Conservation (phyloP, 2,113 vertebrate species). For the Pteronura brasiliensis region DNA sequence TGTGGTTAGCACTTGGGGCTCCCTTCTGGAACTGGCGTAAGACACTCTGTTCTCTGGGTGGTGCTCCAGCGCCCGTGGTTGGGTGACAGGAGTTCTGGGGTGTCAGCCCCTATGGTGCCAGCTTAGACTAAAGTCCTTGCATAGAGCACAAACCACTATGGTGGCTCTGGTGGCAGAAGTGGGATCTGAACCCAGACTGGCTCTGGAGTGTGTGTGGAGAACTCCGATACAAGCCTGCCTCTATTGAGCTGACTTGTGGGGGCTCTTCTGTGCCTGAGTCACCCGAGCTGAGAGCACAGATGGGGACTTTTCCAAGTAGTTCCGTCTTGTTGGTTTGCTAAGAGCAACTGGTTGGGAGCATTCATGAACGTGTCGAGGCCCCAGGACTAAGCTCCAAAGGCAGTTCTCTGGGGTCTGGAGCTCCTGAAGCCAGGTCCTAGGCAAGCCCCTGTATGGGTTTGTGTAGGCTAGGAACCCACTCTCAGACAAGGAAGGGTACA, state of each 20-base stretch:
- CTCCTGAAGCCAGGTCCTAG: too few species aligned
- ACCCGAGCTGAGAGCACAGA: background rate
- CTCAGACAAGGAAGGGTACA: too few species aligned
- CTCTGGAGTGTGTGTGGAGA: background rate
- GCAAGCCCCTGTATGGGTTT: background rate
- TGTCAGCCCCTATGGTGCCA: accelerated
- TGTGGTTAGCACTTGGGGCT: accelerated
- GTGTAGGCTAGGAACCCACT: background rate
- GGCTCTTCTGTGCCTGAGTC: background rate
- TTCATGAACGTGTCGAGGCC: background rate
- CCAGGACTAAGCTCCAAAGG: background rate
- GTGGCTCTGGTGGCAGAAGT: background rate
- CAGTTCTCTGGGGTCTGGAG: background rate
- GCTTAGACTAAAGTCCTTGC: background rate
- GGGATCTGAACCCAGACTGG: background rate
- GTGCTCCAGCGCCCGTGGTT: background rate
- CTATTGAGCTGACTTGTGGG: background rate
- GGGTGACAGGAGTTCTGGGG: background rate
- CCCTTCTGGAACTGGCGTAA: background rate
- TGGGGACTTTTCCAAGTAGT: background rate
- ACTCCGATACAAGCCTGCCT: accelerated
- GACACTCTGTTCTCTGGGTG: background rate
- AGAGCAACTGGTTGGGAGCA: background rate
- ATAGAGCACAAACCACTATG: too few species aligned
- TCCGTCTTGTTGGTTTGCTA: background rate